phyloP scores from a whole-genome alignment of 2,888 invertebrate species.

The Galerucella pusilla region DNA sequence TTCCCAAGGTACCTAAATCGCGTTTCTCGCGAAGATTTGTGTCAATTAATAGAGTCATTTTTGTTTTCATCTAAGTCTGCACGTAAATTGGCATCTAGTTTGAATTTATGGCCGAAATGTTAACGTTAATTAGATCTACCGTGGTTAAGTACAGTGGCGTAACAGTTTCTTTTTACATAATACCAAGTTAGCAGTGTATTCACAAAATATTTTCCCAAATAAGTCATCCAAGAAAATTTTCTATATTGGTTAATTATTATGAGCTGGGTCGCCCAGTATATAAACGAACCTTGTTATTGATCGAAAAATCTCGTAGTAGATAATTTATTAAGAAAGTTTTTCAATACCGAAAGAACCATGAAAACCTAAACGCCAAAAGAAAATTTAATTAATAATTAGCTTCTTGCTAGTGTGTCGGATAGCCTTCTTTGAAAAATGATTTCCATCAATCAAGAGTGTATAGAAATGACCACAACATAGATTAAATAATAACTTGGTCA shows the following conservation, averaged over 20 bases:
- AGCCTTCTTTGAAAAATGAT: constrained; percentile 34
- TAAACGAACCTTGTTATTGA: neutral
- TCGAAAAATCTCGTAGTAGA: neutral
- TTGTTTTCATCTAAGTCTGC: constrained; percentile 55
- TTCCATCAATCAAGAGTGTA: constrained; percentile 58
- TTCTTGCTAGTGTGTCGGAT: constrained; percentile 20
- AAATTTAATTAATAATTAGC: constrained; percentile 37
- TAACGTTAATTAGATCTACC: constrained; percentile 61
- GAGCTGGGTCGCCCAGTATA: neutral
- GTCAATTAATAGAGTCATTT: constrained; percentile 60
- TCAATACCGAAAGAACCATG: constrained; percentile 27
- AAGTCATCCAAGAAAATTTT: no score
- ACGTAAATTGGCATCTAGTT: constrained; percentile 58
- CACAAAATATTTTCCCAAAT: no score
- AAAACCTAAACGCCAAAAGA: constrained; percentile 22
- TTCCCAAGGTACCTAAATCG: constrained; percentile 34
- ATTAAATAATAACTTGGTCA: constrained; percentile 61
- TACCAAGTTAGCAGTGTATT: no score
- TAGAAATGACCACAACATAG: constrained; percentile 57
- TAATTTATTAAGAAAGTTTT: constrained; percentile 28
- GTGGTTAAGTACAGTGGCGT: constrained; percentile 48
- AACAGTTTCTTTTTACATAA: constrained; percentile 2
- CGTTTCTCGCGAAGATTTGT: constrained; percentile 38
- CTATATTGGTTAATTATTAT: no score
- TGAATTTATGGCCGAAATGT: constrained; percentile 60